Percentiles rank a stretch among this genome's conserved stretches.
phyloP scores from a whole-genome alignment of 2,113 vertebrate species.

The Actenoides lindsayi region DNA sequence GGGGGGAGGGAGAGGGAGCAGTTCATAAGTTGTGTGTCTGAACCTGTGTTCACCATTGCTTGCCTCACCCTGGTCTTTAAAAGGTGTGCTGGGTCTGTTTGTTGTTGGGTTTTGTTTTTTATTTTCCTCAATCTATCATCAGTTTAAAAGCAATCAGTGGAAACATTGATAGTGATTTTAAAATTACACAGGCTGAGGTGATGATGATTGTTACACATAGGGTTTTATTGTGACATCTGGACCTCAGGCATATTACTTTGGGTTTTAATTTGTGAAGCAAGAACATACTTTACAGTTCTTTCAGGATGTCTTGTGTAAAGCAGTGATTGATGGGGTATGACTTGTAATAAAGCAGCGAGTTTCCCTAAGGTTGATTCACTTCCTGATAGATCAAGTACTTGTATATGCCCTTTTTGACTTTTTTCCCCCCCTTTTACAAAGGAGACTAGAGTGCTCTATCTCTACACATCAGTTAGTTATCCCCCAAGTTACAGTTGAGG shows the following conservation, averaged over 20 bases:
- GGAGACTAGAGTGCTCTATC: background rate
- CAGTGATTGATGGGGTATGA: background rate
- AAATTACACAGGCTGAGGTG: background rate
- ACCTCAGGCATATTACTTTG: background rate
- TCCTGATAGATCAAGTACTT: background rate
- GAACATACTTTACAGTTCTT: background rate
- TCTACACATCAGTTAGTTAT: background rate
- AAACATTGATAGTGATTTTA: background rate
- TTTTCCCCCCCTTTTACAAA: background rate
- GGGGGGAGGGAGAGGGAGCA: slow-evolving; percentile 9
- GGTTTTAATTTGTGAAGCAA: background rate
- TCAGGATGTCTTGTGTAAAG: background rate
- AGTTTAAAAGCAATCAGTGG: slow-evolving; percentile 29
- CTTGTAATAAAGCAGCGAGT: background rate
- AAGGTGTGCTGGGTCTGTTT: background rate
- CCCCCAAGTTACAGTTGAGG: background rate
- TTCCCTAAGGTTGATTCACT: background rate
- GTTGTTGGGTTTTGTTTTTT: background rate
- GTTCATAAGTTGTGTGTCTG: background rate
- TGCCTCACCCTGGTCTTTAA: background rate
- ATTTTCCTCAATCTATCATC: background rate
- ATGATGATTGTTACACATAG: background rate
- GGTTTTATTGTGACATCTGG: background rate
- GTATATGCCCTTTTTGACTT: background rate
- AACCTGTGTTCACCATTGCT: background rate